These are phyloP conservation scores for Enteromius thamalakanensis DNA, from an alignment of 2,797 vertebrate species.

Conservation along the genomic window DNA sequence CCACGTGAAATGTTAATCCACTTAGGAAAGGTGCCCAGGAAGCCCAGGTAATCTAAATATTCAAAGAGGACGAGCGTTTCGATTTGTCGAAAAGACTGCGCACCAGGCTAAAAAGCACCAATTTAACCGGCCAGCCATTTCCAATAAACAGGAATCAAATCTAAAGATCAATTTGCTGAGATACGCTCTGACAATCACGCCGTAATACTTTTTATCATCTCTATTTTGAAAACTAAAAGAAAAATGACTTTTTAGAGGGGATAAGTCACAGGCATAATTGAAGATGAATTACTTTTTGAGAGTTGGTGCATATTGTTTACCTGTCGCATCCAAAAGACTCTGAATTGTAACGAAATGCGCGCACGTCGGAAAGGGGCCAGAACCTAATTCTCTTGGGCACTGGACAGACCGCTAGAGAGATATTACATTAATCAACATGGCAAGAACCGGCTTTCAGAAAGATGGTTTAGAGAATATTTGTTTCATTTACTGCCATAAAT, in stretches of 20 bases:
- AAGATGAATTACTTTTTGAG: conserved; percentile 38
- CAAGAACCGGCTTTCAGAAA: conserved; percentile 57
- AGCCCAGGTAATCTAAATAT: conserved; percentile 63
- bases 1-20: conserved; percentile 64
- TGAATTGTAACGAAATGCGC: conserved; percentile 37
- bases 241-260: neutral
- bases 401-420: conserved; percentile 51
- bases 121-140: conserved; percentile 22
- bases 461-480: conserved; percentile 61
- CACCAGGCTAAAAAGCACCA: neutral
- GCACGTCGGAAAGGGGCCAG: conserved; percentile 25
- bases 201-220: conserved; percentile 23
- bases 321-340: conserved; percentile 46
- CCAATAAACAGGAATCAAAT: conserved; percentile 24
- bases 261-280: conserved; percentile 20
- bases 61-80: conserved; percentile 51
- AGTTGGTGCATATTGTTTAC: conserved; percentile 52
- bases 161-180: conserved; percentile 43
- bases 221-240: conserved; percentile 15
- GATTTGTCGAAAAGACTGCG: conserved; percentile 30
- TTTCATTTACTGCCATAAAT: conserved; percentile 65
- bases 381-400: conserved; percentile 52
- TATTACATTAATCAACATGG: conserved; percentile 63
- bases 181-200: conserved; percentile 21
- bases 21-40: conserved; percentile 59